Evolutionary conservation across 1,140 invertebrate species (phyloP), one percentile per base, ranked within the genome.

Genomic region (Eumaeus atala): DNA sequence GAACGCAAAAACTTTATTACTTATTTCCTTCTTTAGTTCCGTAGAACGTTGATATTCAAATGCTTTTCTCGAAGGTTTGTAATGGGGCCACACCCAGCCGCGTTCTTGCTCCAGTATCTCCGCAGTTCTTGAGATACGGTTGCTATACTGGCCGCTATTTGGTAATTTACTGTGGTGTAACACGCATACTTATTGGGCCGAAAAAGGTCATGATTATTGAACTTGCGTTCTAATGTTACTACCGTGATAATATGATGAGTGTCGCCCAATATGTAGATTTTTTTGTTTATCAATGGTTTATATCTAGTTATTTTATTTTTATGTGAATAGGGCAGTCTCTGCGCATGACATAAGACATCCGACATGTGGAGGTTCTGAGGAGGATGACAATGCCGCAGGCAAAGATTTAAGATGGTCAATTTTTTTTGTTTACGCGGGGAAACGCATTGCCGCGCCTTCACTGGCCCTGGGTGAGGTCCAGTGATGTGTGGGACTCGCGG

Each of bases 71-170:
- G 58, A 60, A 59, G 59, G 65, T 62, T 66, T 54, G 64, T 62
- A 67, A 65, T 66, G 64, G 59, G 59, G 55, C 67, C 69, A 75
- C 74, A 71, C 74, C 74, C 69, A 66, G 49, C 64, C 56, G 71
- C 73, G 69, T 77, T 71, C 66, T 74, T 77, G 72, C 60, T 63
- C 66, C 56, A 74, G 65, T 78, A 70, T 72, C 66, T 62, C 54
- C 56, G 50, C n/a, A n/a, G n/a, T 66, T 62, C 60, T 59, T 68
- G 67, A 60, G 51, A 42, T 56, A 57, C 36, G 37, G 44, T 28
- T 48, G 33, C 10, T 38, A n/a, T n/a, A n/a, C 34, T 47, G 55
- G 59, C 64, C 57, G 59, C 62, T 60, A 67, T 67, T 65, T 70
- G 60, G 64, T 67, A 70, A 73, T 73, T 73, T 70, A 68, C 63